phyloP scores from a whole-genome alignment of 2,888 invertebrate genomes.

The Hyposoter dolosus region DNA sequence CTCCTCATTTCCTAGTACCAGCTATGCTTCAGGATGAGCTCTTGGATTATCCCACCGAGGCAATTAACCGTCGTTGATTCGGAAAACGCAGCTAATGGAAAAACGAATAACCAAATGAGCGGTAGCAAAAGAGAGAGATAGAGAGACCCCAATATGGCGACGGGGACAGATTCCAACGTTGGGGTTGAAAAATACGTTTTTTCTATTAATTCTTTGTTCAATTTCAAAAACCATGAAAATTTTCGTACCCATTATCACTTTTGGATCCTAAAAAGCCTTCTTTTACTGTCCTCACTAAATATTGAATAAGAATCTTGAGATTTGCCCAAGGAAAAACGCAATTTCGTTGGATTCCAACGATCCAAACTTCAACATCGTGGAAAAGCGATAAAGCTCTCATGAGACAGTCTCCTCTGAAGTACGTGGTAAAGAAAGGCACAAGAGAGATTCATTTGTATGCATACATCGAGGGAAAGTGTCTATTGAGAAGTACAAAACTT shows the following conservation, averaged over 20 bases:
- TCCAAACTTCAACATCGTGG: no score
- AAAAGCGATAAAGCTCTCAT: background rate
- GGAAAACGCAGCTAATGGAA: conserved; percentile 71
- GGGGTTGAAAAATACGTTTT: no score
- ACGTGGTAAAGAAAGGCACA: background rate
- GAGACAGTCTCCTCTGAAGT: background rate
- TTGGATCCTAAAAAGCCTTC: no score
- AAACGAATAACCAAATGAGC: conserved; percentile 57
- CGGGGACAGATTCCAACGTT: background rate
- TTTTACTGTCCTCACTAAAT: no score
- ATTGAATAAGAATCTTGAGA: no score
- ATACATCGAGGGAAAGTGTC: no score
- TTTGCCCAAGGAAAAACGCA: no score
- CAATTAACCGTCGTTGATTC: conserved; percentile 73
- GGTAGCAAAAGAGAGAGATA: conserved; percentile 5
- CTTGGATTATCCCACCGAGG: conserved; percentile 70
- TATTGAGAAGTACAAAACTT: no score
- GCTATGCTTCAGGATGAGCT: conserved; percentile 61
- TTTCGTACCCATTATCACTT: no score
- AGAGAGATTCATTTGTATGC: background rate
- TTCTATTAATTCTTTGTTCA: no score
- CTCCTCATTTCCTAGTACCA: conserved; percentile 16
- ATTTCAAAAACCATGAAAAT: no score
- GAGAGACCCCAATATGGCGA: background rate
- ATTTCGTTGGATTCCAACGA: no score